Evolutionary conservation across 2,888 invertebrate species (phyloP), one percentile per base, ranked within the genome.

Genomic region (Cephonodes hylas): DNA sequence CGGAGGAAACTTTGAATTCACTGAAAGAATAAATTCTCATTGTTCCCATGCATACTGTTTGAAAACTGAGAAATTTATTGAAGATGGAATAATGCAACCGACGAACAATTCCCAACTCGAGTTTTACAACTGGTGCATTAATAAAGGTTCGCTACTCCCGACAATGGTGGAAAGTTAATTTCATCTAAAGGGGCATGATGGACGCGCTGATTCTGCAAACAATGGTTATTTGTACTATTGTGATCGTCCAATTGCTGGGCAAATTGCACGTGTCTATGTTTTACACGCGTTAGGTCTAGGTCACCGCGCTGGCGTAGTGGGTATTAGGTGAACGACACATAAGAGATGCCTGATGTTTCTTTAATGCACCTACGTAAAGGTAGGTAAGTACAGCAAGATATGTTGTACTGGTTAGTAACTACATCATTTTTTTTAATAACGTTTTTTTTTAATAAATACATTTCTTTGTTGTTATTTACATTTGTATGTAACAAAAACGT

Each of bases 41-140:
- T 53, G 48, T 53, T 53, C 18, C 27, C 48, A 31, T 27, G 48
- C 48, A 53, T 15, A 15, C 27, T 53, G 48, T 48, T 27, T 27
- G 48, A 53, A 27, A 27, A 53, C 48, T 53, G 48, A 53, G 48
- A 53, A 53, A 53, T 53, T 53, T 53, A 27, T 53, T 27, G 27
- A 53, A 25, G 44, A 20, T 20, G 18, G 20, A 44, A 44, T 44
- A 44, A 44, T 44, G 44, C 44, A 44, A 44, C 23, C 23, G n/a
- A 48, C 23, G 25, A 48, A 53, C 18, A 53, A 53, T 53, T 53
- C 27, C 27, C 27, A 53, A 27, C 27, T 53, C 27, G 10, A 53
- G 48, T 53, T 53, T 48, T 18, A 53, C 48, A 13, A 53, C 13
- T 27, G 25, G 44, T 18, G 20, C 44, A 44, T 44, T 22, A 48